These are phyloP conservation scores for Oreochromis mossambicus DNA, from an alignment of 2,797 vertebrate species.

Conservation along the genomic window DNA sequence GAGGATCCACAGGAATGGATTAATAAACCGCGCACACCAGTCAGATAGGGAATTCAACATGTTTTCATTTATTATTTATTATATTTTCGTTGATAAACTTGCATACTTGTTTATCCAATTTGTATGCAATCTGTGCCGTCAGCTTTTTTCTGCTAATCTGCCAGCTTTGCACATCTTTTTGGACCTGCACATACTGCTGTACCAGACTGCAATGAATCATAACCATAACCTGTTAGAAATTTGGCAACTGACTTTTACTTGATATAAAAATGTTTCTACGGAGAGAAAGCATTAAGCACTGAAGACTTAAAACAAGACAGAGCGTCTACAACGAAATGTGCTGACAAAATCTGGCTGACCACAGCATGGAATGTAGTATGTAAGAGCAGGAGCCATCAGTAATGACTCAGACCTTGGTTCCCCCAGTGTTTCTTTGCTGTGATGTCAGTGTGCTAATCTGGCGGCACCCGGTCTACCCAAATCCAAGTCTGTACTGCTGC, in stretches of 20 bases:
- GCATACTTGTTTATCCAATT: background rate
- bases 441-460: constrained; percentile 50
- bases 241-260: background rate
- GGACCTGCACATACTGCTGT: background rate
- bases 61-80: background rate
- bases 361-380: background rate
- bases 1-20: background rate
- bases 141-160: background rate
- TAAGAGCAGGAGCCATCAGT: background rate
- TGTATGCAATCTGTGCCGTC: background rate
- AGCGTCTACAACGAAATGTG: background rate
- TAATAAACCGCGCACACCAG: background rate
- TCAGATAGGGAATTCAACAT: background rate
- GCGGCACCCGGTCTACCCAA: constrained; percentile 46
- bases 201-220: background rate
- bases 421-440: constrained; percentile 14
- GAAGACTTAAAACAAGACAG: background rate
- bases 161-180: background rate
- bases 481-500: constrained; percentile 43
- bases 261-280: background rate
- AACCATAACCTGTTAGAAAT: background rate
- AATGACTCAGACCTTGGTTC: constrained; percentile 34
- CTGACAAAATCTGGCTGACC: background rate
- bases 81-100: background rate
- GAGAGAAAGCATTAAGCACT: background rate